Conservation (phyloP, 2,888 invertebrate genomes). For the Cybosia mesomella region DNA sequence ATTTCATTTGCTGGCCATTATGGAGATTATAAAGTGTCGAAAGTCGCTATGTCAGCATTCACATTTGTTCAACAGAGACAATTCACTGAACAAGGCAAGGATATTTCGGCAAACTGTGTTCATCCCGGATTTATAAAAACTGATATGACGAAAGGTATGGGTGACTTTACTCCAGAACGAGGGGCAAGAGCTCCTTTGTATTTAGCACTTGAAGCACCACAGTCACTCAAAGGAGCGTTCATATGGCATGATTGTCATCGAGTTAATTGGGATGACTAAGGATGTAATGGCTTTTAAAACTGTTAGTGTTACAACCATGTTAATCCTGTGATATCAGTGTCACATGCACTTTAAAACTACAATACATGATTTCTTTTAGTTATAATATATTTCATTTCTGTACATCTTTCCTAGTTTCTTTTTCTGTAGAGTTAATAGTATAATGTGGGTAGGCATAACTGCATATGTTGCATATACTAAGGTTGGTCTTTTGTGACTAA, state of each 20-base stretch:
- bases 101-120: conserved; percentile 82
- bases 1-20: conserved; percentile 79
- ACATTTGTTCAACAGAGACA: conserved; percentile 82
- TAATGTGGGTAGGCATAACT: background rate
- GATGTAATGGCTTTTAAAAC: conserved; percentile 60
- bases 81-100: conserved; percentile 81
- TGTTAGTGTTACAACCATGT: conserved; percentile 71
- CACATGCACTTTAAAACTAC: conserved; percentile 80
- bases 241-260: conserved; percentile 83
- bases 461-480: background rate
- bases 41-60: conserved; percentile 81
- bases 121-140: conserved; percentile 84
- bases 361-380: conserved; percentile 78
- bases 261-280: conserved; percentile 84
- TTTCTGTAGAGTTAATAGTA: background rate
- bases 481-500: background rate
- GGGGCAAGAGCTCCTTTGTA: conserved; percentile 80
- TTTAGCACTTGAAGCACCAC: conserved; percentile 80
- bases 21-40: conserved; percentile 84
- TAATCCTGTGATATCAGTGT: conserved; percentile 84
- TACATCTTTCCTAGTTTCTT: background rate
- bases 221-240: conserved; percentile 79
- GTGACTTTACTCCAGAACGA: conserved; percentile 79
- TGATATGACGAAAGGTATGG: conserved; percentile 84
- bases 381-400: conserved; percentile 62